Evolutionary conservation across 2,797 vertebrate species (phyloP), one percentile per base, ranked within the genome.

Genomic region (Eulemur coronatus): DNA sequence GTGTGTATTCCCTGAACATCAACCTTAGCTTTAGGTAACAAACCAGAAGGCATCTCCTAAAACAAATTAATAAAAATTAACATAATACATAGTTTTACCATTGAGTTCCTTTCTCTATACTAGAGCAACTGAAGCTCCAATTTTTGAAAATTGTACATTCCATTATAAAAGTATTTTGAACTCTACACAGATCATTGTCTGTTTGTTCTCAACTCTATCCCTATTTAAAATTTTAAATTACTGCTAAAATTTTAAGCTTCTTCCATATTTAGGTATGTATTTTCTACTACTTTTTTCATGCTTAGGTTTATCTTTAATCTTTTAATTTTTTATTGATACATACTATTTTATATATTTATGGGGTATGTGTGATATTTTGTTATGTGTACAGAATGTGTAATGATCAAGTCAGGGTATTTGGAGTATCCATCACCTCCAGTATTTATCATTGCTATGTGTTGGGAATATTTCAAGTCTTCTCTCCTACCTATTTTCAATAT

Each of bases 1-100:
- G 43, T 41, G 2, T 80, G 41, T 84, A 69, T 12, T 70, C 41
- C 65, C 52, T 92, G 28, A 90, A 41, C 38, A 84, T 80, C 48
- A 89, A 84, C 2, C 8, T n/a, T 85, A 85, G 28, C 8, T 78
- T 93, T 86, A 81, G 38, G 24, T 73, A 80, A 73, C 65, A 94
- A 92, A 76, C 26, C 26, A 90, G 67, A 95, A 89, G 87, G 15
- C 55, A 84, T 33, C 41, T 59, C 59, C 80, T 89, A 80, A 94
- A 94, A 84, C 14, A 93, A 94, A 63, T 26, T 70, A 79, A 84
- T 55, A 86, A 75, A 91, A 91, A 80, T 79, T 38, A 86, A 89
- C 5, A 22, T 87, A 78, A 78, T 20, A 80, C 46, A 8, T 17
- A 75, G 55, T 92, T 89, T 97, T 55, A 86, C 41, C 67, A 89